phyloP scores from a whole-genome alignment of 2,113 vertebrate genomes.

The Dryoscopus gambensis region DNA sequence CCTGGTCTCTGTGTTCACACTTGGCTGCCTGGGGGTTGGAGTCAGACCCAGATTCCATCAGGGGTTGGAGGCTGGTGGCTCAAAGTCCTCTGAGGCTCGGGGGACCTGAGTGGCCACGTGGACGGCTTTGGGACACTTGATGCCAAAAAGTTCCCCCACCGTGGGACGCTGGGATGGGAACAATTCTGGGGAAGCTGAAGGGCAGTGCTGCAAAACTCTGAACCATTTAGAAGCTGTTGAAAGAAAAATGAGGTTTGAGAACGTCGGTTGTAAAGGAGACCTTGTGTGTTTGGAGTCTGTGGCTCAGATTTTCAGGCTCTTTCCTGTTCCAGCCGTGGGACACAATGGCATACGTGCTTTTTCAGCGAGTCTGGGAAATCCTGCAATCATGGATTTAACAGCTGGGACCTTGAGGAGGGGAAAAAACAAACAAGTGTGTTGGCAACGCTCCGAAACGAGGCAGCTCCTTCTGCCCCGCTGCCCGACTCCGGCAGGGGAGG shows the following conservation, averaged over 20 bases:
- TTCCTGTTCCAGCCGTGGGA: neutral
- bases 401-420: conserved; percentile 30
- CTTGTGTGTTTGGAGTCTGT: neutral
- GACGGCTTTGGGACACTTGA: rapidly evolving
- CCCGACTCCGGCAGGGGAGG: neutral
- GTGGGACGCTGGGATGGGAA: neutral
- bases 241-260: neutral
- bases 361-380: neutral
- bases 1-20: neutral
- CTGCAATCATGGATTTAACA: conserved; percentile 7
- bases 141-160: neutral
- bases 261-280: neutral
- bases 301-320: neutral
- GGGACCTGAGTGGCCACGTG: neutral
- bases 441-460: neutral
- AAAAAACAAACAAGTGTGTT: neutral
- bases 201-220: neutral
- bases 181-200: neutral
- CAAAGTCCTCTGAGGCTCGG: neutral
- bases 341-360: neutral
- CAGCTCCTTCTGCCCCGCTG: neutral
- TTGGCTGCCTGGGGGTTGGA: neutral
- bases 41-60: rapidly evolving
- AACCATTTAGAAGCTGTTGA: neutral
- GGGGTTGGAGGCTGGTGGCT: neutral